These are phyloP conservation scores for Drosophila subquinaria DNA, from an alignment of 2,888 invertebrate species.

Conservation along the genomic window DNA sequence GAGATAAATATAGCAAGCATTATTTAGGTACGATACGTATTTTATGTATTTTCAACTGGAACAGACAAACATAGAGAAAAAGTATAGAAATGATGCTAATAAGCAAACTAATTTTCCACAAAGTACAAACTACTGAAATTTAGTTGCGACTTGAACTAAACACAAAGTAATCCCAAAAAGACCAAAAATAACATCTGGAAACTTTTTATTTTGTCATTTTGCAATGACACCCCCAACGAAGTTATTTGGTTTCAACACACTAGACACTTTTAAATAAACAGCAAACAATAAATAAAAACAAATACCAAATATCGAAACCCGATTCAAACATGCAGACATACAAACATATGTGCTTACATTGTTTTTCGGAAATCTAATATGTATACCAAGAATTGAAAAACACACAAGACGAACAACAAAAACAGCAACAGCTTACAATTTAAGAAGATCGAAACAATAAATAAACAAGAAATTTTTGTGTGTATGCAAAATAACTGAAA, in stretches of 20 bases:
- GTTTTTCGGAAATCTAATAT: constrained; percentile 42
- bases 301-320: constrained; percentile 32
- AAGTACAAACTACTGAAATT: constrained; percentile 42
- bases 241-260: constrained; percentile 74
- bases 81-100: constrained; percentile 29
- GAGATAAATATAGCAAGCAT: constrained; percentile 12
- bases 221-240: constrained; percentile 62
- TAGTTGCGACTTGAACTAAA: constrained; percentile 24
- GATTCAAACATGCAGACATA: constrained; percentile 20
- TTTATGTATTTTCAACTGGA: constrained; percentile 43
- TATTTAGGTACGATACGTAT: constrained; percentile 26
- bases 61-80: constrained; percentile 7
- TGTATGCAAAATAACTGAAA: constrained; percentile 65
- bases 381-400: constrained; percentile 21
- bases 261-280: constrained; percentile 38
- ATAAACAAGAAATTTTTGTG: constrained; percentile 67
- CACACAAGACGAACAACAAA: constrained; percentile 21
- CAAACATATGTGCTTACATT: constrained; percentile 20
- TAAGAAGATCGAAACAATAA: constrained; percentile 72
- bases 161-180: constrained; percentile 23
- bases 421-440: constrained; percentile 42
- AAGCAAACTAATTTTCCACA: constrained; percentile 31
- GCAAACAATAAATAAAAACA: constrained; percentile 28
- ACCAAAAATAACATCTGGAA: constrained; percentile 54
- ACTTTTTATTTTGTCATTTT: constrained; percentile 48